Evolutionary conservation across 2,888 invertebrate species (phyloP).

Genomic region (Melipona bicolor): DNA sequence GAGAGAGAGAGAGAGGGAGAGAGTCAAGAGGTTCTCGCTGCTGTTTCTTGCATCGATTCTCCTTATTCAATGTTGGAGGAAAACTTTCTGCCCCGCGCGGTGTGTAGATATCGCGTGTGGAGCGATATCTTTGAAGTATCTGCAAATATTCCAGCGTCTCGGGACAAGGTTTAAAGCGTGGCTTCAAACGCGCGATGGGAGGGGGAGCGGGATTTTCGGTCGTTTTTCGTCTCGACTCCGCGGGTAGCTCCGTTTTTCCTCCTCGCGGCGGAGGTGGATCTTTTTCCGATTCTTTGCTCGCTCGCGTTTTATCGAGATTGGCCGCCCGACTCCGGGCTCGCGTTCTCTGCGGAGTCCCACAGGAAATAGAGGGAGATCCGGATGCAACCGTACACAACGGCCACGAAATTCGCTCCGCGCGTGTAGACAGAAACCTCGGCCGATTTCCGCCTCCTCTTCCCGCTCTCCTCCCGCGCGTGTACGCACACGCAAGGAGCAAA

Average conservation of each 20-base stretch:
- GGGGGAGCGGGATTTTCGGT: not conserved
- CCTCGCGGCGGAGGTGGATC: slow-evolving; percentile 39
- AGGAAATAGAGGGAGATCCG: slow-evolving; percentile 74
- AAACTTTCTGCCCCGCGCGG: slow-evolving; percentile 41
- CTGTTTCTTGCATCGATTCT: slow-evolving; percentile 77
- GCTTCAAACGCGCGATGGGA: not conserved
- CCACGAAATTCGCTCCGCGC: slow-evolving; percentile 54
- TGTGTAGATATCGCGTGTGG: not conserved
- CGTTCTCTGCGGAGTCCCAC: slow-evolving; percentile 68
- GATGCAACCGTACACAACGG: slow-evolving; percentile 65
- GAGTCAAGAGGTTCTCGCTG: slow-evolving; percentile 23
- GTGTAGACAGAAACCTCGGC: slow-evolving; percentile 30
- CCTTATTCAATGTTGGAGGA: slow-evolving; percentile 67
- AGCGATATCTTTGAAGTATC: slow-evolving; percentile 79
- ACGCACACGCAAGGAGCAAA: slow-evolving; percentile 28
- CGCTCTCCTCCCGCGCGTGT: slow-evolving; percentile 35
- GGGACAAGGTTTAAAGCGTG: slow-evolving; percentile 66
- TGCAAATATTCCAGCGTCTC: slow-evolving; percentile 77
- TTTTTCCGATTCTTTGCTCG: slow-evolving; percentile 62
- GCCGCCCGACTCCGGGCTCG: slow-evolving; percentile 57
- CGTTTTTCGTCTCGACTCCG: slow-evolving; percentile 7
- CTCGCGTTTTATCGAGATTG: slow-evolving; percentile 78
- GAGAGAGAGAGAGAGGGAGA: not conserved
- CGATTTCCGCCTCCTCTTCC: slow-evolving; percentile 30
- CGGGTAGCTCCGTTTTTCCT: slow-evolving; percentile 12